phyloP scores from a whole-genome alignment of 2,113 vertebrate species.

The Oncorhynchus mykiss region DNA sequence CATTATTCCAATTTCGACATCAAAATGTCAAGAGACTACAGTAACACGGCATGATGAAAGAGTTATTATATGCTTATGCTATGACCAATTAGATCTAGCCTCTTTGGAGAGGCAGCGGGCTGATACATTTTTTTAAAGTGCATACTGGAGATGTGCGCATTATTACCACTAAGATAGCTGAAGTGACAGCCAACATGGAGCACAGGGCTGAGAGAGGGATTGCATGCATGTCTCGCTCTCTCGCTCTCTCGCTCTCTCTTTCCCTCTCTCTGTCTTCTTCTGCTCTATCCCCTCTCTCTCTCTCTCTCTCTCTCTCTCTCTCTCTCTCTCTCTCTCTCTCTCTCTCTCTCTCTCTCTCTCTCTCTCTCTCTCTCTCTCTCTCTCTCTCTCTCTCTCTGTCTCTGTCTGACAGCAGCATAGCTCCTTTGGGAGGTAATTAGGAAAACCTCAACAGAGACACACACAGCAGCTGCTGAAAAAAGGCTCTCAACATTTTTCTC shows the following conservation, averaged over 20 bases:
- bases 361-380: slow-evolving; percentile 17
- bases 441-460: slow-evolving; percentile 70
- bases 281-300: slow-evolving; percentile 27
- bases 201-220: slow-evolving; percentile 34
- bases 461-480: slow-evolving; percentile 66
- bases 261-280: slow-evolving; percentile 27
- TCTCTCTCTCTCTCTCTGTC: slow-evolving; percentile 30
- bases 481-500: slow-evolving; percentile 53
- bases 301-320: slow-evolving; percentile 16
- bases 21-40: background rate
- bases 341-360: slow-evolving; percentile 27
- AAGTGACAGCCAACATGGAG: slow-evolving; percentile 44
- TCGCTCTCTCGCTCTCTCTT: slow-evolving; percentile 22
- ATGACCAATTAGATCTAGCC: slow-evolving; percentile 16
- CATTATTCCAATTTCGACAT: background rate
- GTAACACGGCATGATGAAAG: slow-evolving; percentile 23
- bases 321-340: slow-evolving; percentile 35
- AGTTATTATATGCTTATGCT: slow-evolving; percentile 10
- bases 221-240: slow-evolving; percentile 26
- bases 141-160: slow-evolving; percentile 21
- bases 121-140: slow-evolving; percentile 52
- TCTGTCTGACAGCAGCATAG: slow-evolving; percentile 58
- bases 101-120: slow-evolving; percentile 17
- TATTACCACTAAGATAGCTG: slow-evolving; percentile 33
- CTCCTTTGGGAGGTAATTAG: slow-evolving; percentile 80